A percentile compares a stretch with the other conserved stretches of the same genome.
Evolutionary conservation across 1,140 invertebrate genomes (phyloP).

Genomic region (Halotydeus destructor): DNA sequence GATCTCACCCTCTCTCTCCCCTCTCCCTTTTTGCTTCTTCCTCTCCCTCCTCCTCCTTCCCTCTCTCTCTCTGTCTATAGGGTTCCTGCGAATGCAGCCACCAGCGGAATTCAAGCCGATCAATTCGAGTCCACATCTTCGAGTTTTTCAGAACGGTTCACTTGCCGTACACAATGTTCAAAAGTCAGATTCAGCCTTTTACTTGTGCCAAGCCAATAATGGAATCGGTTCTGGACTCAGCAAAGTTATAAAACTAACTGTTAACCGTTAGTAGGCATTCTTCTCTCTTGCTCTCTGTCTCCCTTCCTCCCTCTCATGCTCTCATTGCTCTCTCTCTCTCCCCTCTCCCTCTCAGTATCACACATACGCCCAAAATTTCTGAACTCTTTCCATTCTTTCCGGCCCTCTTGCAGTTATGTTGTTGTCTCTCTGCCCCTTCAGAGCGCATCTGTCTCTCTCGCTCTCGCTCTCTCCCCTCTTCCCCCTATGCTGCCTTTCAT

Average conservation of each 20-base stretch:
- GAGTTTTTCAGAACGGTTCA: slow-evolving; percentile 29
- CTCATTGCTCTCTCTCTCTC: background rate
- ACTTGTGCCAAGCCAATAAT: slow-evolving; percentile 80
- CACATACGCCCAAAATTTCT: no score
- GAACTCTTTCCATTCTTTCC: no score
- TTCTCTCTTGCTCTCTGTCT: background rate
- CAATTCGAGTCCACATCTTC: slow-evolving; percentile 17
- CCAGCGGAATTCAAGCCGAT: slow-evolving; percentile 17
- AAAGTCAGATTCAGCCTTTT: slow-evolving; percentile 28
- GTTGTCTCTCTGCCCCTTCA: no score
- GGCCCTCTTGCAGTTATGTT: no score
- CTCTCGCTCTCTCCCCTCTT: no score
- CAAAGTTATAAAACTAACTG: slow-evolving; percentile 31
- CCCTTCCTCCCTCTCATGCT: background rate
- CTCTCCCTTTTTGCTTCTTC: no score
- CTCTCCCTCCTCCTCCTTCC: background rate
- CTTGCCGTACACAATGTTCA: slow-evolving; percentile 16
- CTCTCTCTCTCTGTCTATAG: no score
- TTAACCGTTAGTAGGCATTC: slow-evolving; percentile 33
- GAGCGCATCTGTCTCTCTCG: no score
- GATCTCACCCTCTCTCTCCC: no score
- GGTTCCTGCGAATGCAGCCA: background rate
- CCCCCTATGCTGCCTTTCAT: no score
- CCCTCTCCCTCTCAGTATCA: background rate
- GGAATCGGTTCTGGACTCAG: slow-evolving; percentile 73